Conservation (phyloP, 2,888 invertebrate species). For the Herminia tarsipennalis region DNA sequence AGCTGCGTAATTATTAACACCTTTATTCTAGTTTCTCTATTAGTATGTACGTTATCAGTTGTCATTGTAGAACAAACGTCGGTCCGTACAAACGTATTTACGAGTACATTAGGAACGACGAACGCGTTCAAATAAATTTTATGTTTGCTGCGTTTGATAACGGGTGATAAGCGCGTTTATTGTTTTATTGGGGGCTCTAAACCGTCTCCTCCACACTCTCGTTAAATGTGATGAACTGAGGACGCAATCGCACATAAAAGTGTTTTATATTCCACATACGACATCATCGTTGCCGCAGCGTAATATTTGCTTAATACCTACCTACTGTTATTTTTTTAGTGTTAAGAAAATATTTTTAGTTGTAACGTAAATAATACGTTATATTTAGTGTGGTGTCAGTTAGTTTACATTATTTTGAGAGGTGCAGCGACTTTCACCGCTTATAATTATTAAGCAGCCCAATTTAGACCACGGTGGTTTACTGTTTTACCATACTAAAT, state of each 20-base stretch:
- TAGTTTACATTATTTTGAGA: neutral
- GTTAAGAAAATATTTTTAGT: neutral
- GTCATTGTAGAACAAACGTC: constrained; percentile 69
- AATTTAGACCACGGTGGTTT: too few relatives aligned
- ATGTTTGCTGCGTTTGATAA: constrained; percentile 78
- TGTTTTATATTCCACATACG: constrained; percentile 45
- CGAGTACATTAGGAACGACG: constrained; percentile 57
- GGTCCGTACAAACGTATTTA: constrained; percentile 72
- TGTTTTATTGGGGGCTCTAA: constrained; percentile 79
- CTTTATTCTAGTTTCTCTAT: constrained; percentile 24
- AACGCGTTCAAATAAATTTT: constrained; percentile 74
- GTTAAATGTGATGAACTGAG: constrained; percentile 49
- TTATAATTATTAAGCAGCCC: too few relatives aligned
- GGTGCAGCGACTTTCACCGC: too few relatives aligned
- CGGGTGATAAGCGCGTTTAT: constrained; percentile 77
- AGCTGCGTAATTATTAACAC: constrained; percentile 1
- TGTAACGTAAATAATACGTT: neutral
- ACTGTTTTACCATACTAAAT: too few relatives aligned
- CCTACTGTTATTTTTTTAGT: constrained; percentile 18
- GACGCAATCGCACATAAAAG: constrained; percentile 55
- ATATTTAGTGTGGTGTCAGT: neutral
- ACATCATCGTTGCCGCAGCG: constrained; percentile 9
- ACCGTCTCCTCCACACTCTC: constrained; percentile 48
- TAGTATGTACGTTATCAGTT: constrained; percentile 59
- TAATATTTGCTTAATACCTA: constrained; percentile 41